Conservation (phyloP, 23 tunicate species). For the Trididemnum clinides region DNA sequence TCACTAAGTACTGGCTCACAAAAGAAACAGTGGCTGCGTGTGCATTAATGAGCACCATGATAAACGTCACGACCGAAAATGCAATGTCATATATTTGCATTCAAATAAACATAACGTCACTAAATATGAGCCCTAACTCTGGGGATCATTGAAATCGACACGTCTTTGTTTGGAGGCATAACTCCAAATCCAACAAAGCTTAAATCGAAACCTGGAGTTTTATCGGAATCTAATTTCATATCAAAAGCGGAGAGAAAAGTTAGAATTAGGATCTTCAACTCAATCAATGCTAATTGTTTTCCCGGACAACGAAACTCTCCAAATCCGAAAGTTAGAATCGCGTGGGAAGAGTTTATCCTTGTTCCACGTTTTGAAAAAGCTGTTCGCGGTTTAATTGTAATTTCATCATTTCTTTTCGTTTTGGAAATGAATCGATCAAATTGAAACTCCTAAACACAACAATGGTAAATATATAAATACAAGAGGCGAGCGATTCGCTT, state of each 20-base stretch:
- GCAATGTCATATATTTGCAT: no score
- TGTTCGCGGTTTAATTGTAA: neutral
- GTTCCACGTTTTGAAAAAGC: slow-evolving; percentile 13
- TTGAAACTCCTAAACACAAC: slow-evolving; percentile 46
- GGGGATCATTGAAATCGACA: neutral
- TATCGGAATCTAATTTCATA: neutral
- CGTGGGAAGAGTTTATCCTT: slow-evolving; percentile 39
- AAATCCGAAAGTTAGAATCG: slow-evolving; percentile 69
- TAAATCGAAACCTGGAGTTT: slow-evolving; percentile 42
- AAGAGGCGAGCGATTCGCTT: no score
- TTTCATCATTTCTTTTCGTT: neutral
- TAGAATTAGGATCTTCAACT: slow-evolving; percentile 58
- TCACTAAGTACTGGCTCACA: no score
- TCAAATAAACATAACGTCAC: no score
- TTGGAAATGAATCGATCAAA: slow-evolving; percentile 49
- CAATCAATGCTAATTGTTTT: slow-evolving; percentile 64
- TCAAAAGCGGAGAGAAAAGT: slow-evolving; percentile 33
- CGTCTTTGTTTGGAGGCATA: slow-evolving; percentile 64
- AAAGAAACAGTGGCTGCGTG: no score
- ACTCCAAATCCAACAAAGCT: slow-evolving; percentile 76
- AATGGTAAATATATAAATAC: no score
- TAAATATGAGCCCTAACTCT: no score
- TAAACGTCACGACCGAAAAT: no score
- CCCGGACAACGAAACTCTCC: slow-evolving; percentile 68
- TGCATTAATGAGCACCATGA: no score